Evolutionary conservation across 2,113 vertebrate genomes (phyloP).

Genomic region (Rattus rattus): DNA sequence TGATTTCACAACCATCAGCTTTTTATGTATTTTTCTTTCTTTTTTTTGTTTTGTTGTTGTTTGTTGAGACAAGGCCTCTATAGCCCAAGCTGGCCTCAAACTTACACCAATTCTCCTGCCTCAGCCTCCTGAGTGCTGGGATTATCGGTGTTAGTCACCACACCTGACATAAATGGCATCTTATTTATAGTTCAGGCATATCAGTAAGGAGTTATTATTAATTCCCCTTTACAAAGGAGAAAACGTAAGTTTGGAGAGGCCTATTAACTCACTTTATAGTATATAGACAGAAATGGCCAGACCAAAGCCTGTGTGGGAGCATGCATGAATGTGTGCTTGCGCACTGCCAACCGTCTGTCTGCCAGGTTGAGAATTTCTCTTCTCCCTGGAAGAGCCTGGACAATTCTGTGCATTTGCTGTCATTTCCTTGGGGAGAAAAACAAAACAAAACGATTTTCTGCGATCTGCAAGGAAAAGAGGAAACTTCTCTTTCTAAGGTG

Average conservation of each 20-base stretch:
- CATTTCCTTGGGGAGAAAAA: constrained; percentile 36
- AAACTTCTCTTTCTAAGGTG: constrained; percentile 10
- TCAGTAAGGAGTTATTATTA: not conserved
- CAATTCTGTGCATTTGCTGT: not conserved
- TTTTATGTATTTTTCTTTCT: not conserved
- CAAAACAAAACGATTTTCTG: not conserved
- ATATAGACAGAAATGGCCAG: not conserved
- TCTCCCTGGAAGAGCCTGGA: not conserved
- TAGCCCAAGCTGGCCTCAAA: not conserved
- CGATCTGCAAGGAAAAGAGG: not conserved
- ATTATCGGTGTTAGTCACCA: too few species aligned
- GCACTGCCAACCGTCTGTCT: not conserved
- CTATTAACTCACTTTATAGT: not conserved
- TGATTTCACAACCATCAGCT: not conserved
- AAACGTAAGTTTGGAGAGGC: constrained; percentile 2
- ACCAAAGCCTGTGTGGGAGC: not conserved
- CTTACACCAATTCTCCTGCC: not conserved
- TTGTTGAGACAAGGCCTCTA: not conserved
- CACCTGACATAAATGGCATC: not conserved
- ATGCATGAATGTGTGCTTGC: accelerated
- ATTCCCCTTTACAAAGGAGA: constrained; percentile 2
- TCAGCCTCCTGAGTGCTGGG: not conserved
- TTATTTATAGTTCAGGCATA: constrained; percentile 14
- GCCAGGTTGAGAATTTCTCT: not conserved
- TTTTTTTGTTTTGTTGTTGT: too few species aligned